These are phyloP conservation scores for Drosophila nannoptera DNA, from an alignment of 1,140 invertebrate species.

Conservation along the genomic window DNA sequence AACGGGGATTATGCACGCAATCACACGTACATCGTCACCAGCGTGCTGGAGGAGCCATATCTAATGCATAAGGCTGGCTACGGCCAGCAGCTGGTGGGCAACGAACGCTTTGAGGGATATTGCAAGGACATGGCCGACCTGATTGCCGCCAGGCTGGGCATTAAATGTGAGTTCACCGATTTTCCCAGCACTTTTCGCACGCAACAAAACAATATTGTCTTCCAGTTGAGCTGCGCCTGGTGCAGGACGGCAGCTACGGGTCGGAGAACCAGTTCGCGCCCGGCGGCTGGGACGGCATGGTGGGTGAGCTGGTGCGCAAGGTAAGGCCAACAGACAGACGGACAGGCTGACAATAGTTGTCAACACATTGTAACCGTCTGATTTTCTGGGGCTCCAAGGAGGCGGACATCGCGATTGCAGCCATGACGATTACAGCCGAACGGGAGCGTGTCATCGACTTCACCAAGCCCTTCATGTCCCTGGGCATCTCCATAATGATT, in stretches of 20 bases:
- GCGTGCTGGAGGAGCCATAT: constrained; percentile 91
- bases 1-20: constrained; percentile 87
- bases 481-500: constrained; percentile 98
- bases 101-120: constrained; percentile 94
- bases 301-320: constrained; percentile 95
- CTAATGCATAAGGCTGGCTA: constrained; percentile 86
- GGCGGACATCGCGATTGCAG: constrained; percentile 96
- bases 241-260: constrained; percentile 92
- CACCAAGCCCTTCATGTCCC: constrained; percentile 98
- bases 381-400: constrained; percentile 83
- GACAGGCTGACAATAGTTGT: constrained; percentile 1
- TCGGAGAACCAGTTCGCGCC: constrained; percentile 86
- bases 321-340: constrained; percentile 81
- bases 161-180: constrained; percentile 86
- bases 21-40: constrained; percentile 93
- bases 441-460: constrained; percentile 97
- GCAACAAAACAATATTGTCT: not conserved
- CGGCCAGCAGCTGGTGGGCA: constrained; percentile 85
- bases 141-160: constrained; percentile 88
- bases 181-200: not conserved
- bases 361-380: constrained; percentile 22
- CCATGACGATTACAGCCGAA: constrained; percentile 96
- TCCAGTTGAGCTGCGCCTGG: constrained; percentile 89
- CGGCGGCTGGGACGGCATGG: constrained; percentile 96
- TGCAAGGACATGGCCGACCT: constrained; percentile 95